These are phyloP conservation scores for Rhyzopertha dominica DNA, from an alignment of 1,140 invertebrate species.

Conservation along the genomic window DNA sequence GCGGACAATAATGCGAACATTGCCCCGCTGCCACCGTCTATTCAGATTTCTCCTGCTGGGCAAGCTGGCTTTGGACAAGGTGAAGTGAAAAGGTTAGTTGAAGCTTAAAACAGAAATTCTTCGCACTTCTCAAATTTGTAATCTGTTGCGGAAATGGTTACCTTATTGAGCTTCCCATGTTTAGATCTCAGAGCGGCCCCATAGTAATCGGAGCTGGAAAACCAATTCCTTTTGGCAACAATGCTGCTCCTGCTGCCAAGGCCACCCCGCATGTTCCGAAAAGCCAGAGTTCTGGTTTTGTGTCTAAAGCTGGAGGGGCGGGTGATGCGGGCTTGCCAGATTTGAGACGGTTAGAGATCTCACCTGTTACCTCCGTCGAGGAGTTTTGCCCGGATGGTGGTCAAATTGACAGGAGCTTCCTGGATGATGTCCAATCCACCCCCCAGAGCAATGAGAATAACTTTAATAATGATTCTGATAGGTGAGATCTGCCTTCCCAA, in stretches of 20 bases:
- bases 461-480: constrained; percentile 54
- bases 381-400: constrained; percentile 83
- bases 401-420: constrained; percentile 71
- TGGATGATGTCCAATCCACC: constrained; percentile 62
- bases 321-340: constrained; percentile 28
- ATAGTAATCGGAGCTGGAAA: constrained; percentile 45
- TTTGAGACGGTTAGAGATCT: constrained; percentile 34
- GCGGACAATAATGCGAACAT: constrained; percentile 55
- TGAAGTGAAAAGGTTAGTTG: no score
- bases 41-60: no score
- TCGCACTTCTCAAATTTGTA: no score
- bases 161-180: no score
- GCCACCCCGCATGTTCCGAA: constrained; percentile 23
- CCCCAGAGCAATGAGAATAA: constrained; percentile 49
- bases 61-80: no score
- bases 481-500: no score
- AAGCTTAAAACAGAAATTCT: no score
- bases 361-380: constrained; percentile 62
- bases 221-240: constrained; percentile 34
- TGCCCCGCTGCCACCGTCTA: constrained; percentile 26
- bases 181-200: constrained; percentile 42
- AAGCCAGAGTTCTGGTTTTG: constrained; percentile 36
- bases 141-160: no score
- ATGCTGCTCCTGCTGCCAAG: constrained; percentile 1
- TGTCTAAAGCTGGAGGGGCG: constrained; percentile 25